Evolutionary conservation across 2,113 vertebrate genomes (phyloP), one percentile per base, ranked within the genome.

Genomic region (Sprattus sprattus): DNA sequence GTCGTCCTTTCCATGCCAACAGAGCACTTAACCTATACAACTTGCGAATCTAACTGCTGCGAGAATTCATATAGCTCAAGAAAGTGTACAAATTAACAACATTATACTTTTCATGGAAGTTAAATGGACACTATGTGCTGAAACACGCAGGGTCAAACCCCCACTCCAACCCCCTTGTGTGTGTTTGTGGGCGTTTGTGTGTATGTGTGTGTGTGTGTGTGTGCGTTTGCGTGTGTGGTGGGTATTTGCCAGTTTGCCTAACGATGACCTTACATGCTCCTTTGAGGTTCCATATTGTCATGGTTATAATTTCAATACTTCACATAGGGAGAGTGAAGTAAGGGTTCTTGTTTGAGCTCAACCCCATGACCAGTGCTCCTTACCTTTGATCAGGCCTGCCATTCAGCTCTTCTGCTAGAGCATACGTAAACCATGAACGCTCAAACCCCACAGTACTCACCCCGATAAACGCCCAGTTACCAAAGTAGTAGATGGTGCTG

Each of bases 401-500:
- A 39, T 39, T 39, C 39, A 39, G 50, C 16, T 13, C 50, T 0
- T 54, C 16, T 39, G 39, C 39, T 39, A 39, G 1, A 39, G 39
- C 39, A 39, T 39, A 2, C 2, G 39, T 39, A 39, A 39, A 39
- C 39, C 39, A 39, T 39, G 39, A 39, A 39, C 39, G 39, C 39
- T 39, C 39, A 39, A 1, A 39, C 39, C 39, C 39, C 39, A 39
- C 39, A 39, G 39, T 39, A 97, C 98, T 97, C 95, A 99, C 98
- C 92, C 83, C 96, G 89, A 99, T 97, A 89, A 99, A 99, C 8
- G 95, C 97, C 98, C 98, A 99, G 92, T 99, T 99, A 6, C 98
- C 98, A 87, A 99, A 99, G 93, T 99, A 99, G 93, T 99, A 99
- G 9, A 96, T 96, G 10, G 97, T 97, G 89, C 97, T 98, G 91